These are phyloP conservation scores for Heterotis niloticus DNA, from an alignment of 2,113 vertebrate genomes.

Conservation along the genomic window DNA sequence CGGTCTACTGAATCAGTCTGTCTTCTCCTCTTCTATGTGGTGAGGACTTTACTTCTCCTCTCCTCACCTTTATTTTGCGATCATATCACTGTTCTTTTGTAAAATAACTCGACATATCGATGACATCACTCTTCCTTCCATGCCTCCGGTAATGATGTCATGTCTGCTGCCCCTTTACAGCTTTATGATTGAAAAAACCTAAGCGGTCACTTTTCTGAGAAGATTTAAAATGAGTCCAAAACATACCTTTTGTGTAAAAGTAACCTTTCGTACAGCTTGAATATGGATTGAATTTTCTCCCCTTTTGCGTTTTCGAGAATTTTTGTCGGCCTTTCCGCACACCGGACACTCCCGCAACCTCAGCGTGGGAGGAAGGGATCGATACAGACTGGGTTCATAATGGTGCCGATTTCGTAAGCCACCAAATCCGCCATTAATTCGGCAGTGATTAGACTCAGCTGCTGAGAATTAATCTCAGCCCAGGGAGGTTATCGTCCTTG, in stretches of 20 bases:
- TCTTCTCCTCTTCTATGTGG: neutral
- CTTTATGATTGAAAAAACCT: no score
- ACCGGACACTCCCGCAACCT: neutral
- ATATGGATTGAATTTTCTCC: neutral
- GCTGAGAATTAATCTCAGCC: slow-evolving; percentile 78
- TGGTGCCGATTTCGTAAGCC: slow-evolving; percentile 69
- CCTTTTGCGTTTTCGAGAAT: neutral
- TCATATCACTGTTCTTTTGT: no score
- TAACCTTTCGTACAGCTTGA: neutral
- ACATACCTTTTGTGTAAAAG: neutral
- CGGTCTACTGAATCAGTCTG: neutral
- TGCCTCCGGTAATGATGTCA: neutral
- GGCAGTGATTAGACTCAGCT: slow-evolving; percentile 79
- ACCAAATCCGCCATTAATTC: slow-evolving; percentile 85
- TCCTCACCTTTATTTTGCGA: no score
- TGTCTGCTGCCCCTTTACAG: neutral
- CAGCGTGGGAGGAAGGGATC: slow-evolving; percentile 52
- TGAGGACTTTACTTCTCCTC: neutral
- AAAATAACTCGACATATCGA: neutral
- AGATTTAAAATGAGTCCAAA: neutral
- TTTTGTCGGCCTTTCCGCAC: neutral
- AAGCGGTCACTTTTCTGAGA: no score
- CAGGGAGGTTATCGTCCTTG: slow-evolving; percentile 72
- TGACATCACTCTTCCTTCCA: neutral
- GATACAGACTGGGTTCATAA: slow-evolving; percentile 71